These are phyloP conservation scores for Ophiothrix spiculata DNA, from an alignment of 35 echinoderm and acorn worm genomes.

Conservation along the genomic window DNA sequence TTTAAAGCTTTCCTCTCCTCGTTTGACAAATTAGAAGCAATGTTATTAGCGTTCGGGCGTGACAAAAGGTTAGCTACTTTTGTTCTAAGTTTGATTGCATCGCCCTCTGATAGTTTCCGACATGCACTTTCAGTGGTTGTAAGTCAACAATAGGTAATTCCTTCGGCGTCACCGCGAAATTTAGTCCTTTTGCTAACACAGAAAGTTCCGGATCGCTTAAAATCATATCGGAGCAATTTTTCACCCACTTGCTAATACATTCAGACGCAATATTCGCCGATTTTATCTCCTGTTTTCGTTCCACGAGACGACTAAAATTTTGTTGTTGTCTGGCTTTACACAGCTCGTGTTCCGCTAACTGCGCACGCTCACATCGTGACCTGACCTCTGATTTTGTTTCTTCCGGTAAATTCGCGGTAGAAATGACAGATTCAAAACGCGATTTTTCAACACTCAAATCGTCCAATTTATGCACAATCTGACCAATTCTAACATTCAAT, in stretches of 20 bases:
- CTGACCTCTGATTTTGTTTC: not conserved
- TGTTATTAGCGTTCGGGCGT: too few relatives aligned
- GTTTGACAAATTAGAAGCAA: too few relatives aligned
- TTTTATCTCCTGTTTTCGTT: not conserved
- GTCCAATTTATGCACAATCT: constrained; percentile 10
- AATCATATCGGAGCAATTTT: not conserved
- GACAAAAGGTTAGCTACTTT: too few relatives aligned
- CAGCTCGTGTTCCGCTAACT: not conserved
- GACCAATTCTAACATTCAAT: constrained; percentile 18
- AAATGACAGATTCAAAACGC: not conserved
- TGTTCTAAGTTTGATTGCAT: too few relatives aligned
- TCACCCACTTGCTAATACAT: not conserved
- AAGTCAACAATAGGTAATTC: not conserved
- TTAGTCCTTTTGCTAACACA: not conserved
- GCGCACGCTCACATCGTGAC: not conserved
- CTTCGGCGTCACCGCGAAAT: not conserved
- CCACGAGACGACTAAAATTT: not conserved
- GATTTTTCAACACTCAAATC: constrained; percentile 10
- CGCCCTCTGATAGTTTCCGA: too few relatives aligned
- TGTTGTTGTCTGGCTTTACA: not conserved
- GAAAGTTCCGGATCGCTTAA: not conserved
- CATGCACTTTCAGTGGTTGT: too few relatives aligned
- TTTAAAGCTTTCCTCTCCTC: not conserved
- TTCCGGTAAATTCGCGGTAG: not conserved
- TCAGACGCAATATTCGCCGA: not conserved